phyloP scores from a whole-genome alignment of 2,888 invertebrate species.

The Chromoteleia sp. region DNA sequence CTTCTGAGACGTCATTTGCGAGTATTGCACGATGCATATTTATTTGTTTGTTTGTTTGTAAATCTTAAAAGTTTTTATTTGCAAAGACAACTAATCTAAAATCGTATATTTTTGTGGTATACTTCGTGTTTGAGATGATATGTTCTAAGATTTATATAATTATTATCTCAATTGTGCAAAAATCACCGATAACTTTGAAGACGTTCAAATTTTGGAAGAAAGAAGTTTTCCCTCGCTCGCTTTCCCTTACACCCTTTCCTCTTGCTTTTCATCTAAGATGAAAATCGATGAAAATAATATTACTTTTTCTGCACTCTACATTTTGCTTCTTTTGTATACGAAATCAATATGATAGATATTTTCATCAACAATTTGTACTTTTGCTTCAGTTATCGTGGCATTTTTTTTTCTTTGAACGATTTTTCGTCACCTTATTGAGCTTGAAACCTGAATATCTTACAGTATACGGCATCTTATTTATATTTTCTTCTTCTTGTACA shows the following conservation, averaged over 20 bases:
- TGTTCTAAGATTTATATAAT: constrained; percentile 76
- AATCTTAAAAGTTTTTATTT: constrained; percentile 23
- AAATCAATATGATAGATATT: constrained; percentile 78
- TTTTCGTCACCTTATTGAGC: constrained; percentile 77
- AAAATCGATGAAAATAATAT: constrained; percentile 64
- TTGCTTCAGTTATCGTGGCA: constrained; percentile 83
- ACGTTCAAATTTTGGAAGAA: constrained; percentile 72
- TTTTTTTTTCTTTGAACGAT: constrained; percentile 76
- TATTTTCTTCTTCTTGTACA: constrained; percentile 75
- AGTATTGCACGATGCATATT: constrained; percentile 64
- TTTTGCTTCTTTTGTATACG: constrained; percentile 74
- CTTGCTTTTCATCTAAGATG: constrained; percentile 63
- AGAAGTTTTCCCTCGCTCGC: constrained; percentile 64
- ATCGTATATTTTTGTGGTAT: constrained; percentile 84
- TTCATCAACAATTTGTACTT: constrained; percentile 84
- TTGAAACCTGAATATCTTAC: constrained; percentile 82
- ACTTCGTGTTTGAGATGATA: constrained; percentile 83
- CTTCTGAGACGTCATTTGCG: constrained; percentile 2
- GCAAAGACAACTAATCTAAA: constrained; percentile 77
- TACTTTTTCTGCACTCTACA: constrained; percentile 36
- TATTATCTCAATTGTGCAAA: constrained; percentile 67
- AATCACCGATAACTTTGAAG: constrained; percentile 68
- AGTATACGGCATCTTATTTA: constrained; percentile 79
- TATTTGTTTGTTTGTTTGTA: neutral
- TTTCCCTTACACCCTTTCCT: constrained; percentile 44